Evolutionary conservation across 2,113 vertebrate genomes (phyloP), one percentile per base, ranked within the genome.

Genomic region (Protobothrops flavoviridis): DNA sequence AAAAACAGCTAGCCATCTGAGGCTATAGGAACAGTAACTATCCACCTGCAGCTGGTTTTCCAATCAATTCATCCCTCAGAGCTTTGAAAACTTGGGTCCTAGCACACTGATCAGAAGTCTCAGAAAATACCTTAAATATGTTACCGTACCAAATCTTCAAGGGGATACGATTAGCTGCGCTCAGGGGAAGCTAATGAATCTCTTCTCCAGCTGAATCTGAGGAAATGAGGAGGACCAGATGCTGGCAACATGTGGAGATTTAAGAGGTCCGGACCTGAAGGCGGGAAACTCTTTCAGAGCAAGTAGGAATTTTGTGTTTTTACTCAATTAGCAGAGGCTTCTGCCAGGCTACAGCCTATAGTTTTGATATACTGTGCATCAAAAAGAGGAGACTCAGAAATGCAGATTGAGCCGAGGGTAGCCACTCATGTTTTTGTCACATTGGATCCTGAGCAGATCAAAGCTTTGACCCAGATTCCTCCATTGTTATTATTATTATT

Each of bases 401-500:
- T 2, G 26, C 4, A 21, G 20, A 23, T 3, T 81, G 91, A 1
- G 87, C 10, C 48, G 86, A 64, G 48, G 24, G 23, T 90, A 94
- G 59, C 90, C 26, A 93, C 11, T 0, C 64, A 91, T 89, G 93
- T 91, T 85, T 43, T 93, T 88, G 85, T 85, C 87, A 87, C 43
- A 92, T 85, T 88, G 50, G 91, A 61, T 4, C 3, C 87, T 92
- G 88, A 94, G 94, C 94, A 61, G 91, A n/a, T 91, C 93, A 94
- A 74, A 95, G 69, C 87, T 92, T 93, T 94, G 94, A 74, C 95
- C 95, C 92, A 17, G 55, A 81, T 48, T 90, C 86, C 11, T 2
- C 48, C 39, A 24, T 2, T 23, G 3, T 13, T 15, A 13, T 53
- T 48, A 48, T 48, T 53, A 29, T 15, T 5, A 53, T 3, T 48